A percentile compares a stretch with the other conserved stretches of the same genome.
Conservation (phyloP, 2,113 vertebrate genomes). For the Lycaon pictus region DNA sequence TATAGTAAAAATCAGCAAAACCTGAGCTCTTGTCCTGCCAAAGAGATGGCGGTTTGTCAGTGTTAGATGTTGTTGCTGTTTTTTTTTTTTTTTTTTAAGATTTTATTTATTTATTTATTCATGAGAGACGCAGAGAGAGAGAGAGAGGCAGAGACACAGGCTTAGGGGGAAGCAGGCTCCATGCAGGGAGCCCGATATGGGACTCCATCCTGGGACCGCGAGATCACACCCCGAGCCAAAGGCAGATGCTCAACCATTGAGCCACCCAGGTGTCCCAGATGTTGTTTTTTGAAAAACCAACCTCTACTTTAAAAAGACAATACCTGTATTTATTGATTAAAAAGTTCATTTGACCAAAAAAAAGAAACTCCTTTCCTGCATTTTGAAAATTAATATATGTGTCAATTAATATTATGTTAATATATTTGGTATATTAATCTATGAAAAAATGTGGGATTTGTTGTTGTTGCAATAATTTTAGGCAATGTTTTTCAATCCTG, state of each 20-base stretch:
- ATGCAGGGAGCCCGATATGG: neutral
- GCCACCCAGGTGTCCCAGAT: neutral
- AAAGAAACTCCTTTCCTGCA: neutral
- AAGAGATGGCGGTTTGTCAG: conserved; percentile 75
- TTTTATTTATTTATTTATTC: conserved; percentile 51
- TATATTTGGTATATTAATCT: neutral
- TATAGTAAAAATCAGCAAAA: conserved; percentile 81
- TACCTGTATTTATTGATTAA: neutral
- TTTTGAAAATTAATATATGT: conserved; percentile 1
- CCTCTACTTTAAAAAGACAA: neutral
- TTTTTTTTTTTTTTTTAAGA: neutral
- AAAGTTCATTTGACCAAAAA: conserved; percentile 32
- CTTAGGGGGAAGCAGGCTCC: neutral
- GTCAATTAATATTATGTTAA: neutral
- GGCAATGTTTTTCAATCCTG: neutral
- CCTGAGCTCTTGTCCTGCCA: conserved; percentile 72
- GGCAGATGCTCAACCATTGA: neutral
- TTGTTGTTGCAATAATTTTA: neutral
- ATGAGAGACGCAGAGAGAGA: neutral
- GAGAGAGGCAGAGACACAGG: neutral
- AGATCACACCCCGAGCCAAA: neutral
- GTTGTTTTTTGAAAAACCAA: conserved; percentile 56
- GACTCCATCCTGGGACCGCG: neutral
- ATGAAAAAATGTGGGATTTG: neutral
- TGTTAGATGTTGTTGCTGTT: conserved; percentile 7